Evolutionary conservation across 1,140 invertebrate genomes (phyloP), one percentile per base, ranked within the genome.

Genomic region (Drosophila melanica): DNA sequence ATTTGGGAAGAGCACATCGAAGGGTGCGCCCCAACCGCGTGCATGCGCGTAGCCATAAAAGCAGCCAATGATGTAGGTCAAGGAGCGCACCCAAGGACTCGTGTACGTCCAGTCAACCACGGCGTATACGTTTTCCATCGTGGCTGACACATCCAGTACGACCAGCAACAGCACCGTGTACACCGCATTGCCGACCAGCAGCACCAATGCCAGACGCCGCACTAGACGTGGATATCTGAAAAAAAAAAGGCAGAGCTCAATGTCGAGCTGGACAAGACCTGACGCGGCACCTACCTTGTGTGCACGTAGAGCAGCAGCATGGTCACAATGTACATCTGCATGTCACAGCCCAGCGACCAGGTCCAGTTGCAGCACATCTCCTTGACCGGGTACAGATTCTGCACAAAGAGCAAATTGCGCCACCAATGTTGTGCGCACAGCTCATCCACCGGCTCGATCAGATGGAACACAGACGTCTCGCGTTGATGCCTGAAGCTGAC

Each of bases 311-410:
- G 79, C 4, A 94, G 55, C 37, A 93, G 60, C 0, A 85, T 75
- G 41, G 90, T 90, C 48, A 96, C 82, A 2, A 95, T 77, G 78
- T 95, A 96, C 73, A 96, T 95, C 91, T 97, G 96, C 93, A 96
- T 96, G 82, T 97, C 96, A 55, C 94, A 94, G 30, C 96, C 94
- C 54, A 97, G 80, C 73, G 96, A 97, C 96, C 96, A 97, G 2
- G 95, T 95, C 95, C 95, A 96, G 7, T 93, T 93, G 93, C 96
- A 93, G 80, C 96, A 97, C 92, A 94, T 92, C 39, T 93, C 90
- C 0, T 90, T 63, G 57, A 90, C 75, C 4, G 85, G 69, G 62
- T 90, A 94, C 0, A 94, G 77, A 84, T 94, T 95, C 80, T 94
- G 94, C 33, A 95, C 93, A 64, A 94, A 94, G 2, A 95, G 80